Evolutionary conservation across 2,888 invertebrate genomes (phyloP), one percentile per base, ranked within the genome.

Genomic region (Hemaris fuciformis): DNA sequence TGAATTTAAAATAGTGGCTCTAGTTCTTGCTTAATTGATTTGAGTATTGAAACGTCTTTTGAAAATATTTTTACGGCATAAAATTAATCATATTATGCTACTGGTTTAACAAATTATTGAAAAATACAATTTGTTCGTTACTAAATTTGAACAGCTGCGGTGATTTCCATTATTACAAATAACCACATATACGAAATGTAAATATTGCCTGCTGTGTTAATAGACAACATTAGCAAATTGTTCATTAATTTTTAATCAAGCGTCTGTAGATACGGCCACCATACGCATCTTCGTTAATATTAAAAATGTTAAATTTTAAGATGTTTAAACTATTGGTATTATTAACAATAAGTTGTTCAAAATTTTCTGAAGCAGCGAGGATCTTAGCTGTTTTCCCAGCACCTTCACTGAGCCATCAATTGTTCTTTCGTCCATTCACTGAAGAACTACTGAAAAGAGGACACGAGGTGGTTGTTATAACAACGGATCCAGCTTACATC

Each of bases 391-490:
- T 87, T 0, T 70, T 84, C 38, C 77, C 87, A 1, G 70, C 75
- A 1, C 80, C 87, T 0, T 83, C 85, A 0, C 75, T 83, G 27
- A 87, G 84, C 59, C 88, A 89, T 59, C 87, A 88, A 69, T 67
- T 84, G 0, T 79, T 81, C 0, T 84, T 75, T 43, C 74, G 78
- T 18, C 74, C 80, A 1, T 59, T 89, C 0, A 77, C 81, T 20
- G 70, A 77, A 25, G 83, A 81, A 34, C 67, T 91, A 43, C 79
- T 77, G 0, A 70, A 65, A 45, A 71, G 83, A 10, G 90, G 89
- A 2, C 89, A 91, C 53, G 74, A 89, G 48, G 59, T 91, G 0
- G 73, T 80, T 0, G 68, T 88, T 0, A 59, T 87, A 3, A 86
- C 89, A 0, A 61, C 89, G 15, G 62, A 86, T 58, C 85, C 86